phyloP scores from a whole-genome alignment of 2,797 vertebrate genomes.

The Vultur gryphus region DNA sequence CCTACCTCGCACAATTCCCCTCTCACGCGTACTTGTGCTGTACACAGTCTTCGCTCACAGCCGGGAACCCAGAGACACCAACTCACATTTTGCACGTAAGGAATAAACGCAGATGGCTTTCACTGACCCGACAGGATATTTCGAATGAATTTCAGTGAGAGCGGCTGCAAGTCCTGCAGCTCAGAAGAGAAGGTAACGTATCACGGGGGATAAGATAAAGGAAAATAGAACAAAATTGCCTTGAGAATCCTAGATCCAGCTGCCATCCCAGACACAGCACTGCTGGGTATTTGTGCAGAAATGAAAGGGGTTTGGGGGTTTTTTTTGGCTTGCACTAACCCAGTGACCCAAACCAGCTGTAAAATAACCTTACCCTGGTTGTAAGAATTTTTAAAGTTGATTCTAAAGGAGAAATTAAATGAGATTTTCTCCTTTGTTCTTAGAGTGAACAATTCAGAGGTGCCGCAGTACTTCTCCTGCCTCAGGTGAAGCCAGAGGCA shows the following conservation, averaged over 20 bases:
- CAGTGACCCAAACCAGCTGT: not conserved
- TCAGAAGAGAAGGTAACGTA: not conserved
- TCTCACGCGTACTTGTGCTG: not conserved
- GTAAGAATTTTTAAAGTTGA: not conserved
- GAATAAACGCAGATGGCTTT: not conserved
- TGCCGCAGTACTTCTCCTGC: not conserved
- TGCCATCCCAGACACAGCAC: not conserved
- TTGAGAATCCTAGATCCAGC: not conserved
- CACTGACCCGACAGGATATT: not conserved
- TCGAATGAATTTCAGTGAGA: not conserved
- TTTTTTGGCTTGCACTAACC: not conserved
- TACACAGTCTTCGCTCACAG: fast-evolving
- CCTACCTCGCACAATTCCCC: not conserved
- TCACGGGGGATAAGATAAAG: not conserved
- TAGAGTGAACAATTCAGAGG: not conserved
- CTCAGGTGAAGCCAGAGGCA: not conserved
- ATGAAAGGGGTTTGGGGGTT: too few species aligned
- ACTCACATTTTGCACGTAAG: not conserved
- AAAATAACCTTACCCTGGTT: not conserved
- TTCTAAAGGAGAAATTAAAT: not conserved
- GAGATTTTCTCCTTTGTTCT: not conserved
- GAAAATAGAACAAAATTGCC: not conserved
- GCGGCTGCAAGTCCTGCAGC: not conserved
- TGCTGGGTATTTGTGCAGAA: not conserved
- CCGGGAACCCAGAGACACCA: not conserved